Percentiles rank a stretch among this genome's conserved stretches.
phyloP scores from a whole-genome alignment of 1,140 invertebrate genomes.

The Drosophila pseudoananassae region DNA sequence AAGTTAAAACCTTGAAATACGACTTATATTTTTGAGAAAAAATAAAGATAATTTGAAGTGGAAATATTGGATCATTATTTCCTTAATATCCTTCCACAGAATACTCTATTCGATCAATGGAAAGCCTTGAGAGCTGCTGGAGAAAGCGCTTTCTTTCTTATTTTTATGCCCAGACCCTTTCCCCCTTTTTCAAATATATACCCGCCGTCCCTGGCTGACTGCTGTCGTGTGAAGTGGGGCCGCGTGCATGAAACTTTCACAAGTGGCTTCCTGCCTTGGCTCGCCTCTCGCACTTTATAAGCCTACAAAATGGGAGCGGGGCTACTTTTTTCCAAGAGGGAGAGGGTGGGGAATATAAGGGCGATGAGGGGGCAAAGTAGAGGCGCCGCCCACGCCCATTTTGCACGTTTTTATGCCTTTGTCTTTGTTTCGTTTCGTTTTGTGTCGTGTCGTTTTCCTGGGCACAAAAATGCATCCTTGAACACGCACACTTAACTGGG shows the following conservation, averaged over 20 bases:
- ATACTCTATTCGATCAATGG: slow-evolving; percentile 22
- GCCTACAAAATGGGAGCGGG: slow-evolving; percentile 37
- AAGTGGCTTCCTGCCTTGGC: slow-evolving; percentile 78
- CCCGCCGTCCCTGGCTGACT: slow-evolving; percentile 12
- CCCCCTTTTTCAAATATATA: neutral
- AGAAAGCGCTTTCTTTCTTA: slow-evolving; percentile 4
- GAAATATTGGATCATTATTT: neutral
- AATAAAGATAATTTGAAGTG: too few relatives aligned
- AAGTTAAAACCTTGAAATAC: neutral
- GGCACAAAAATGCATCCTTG: slow-evolving; percentile 80
- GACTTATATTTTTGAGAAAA: too few relatives aligned
- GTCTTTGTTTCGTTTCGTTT: slow-evolving; percentile 74
- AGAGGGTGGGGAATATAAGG: neutral
- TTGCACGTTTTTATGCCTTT: slow-evolving; percentile 80
- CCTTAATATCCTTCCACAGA: neutral
- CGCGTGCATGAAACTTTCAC: slow-evolving; percentile 81
- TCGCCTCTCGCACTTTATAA: slow-evolving; percentile 75
- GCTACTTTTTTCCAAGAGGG: slow-evolving; percentile 16
- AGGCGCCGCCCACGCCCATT: slow-evolving; percentile 53
- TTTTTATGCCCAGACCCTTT: slow-evolving; percentile 3
- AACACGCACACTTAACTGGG: slow-evolving; percentile 82
- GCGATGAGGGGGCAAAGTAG: slow-evolving; percentile 4
- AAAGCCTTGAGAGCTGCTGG: neutral
- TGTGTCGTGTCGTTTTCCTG: slow-evolving; percentile 56
- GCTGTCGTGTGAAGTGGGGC: slow-evolving; percentile 79